Base-by-base conservation (phyloP, 1,140 invertebrate species). In the Himalopsyche phryganea region DNA sequence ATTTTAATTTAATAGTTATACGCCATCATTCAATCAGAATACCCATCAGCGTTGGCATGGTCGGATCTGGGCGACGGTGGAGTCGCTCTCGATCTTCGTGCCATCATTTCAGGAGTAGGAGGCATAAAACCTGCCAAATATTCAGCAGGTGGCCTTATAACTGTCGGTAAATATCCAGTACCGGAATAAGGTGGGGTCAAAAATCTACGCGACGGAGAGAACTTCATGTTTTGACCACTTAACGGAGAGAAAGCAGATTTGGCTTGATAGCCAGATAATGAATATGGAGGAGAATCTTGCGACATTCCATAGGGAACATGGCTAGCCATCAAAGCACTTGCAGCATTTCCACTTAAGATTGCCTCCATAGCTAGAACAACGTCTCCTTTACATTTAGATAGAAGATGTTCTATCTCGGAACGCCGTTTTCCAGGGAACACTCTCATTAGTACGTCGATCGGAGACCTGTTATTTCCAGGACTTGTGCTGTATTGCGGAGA, bases 281-380 rank as follows among this genome's bases (percentile, higher is more conserved):
- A 59, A 42, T 76, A 76, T 0, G 70, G 69, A 0, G 72, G 71
- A 1, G 75, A 74, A 38, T 76, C 73, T 20, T 74, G 73, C 0
- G 70, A 70, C 33, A 76, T 46, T 1, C 47, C 52, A 58, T 77
- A 75, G 0, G 61, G 32, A 4, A 45, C 28, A 28, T 57, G 52
- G 35, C 55, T 54, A 38, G 40, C 44, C 28, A 64, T 48, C 0
- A 71, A 60, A 15, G 65, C 50, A 20, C 70, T 69, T 2, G 73
- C 71, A 14, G 75, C 69, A 36, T 81, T 79, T 36, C 85, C 85
- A 65, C 85, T 85, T 11, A 92, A 79, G 80, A 93, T 83, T 44
- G 90, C 84, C 69, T 96, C 92, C 82, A 96, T 95, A 1, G 92
- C 91, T 64, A 91, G 87, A 0, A 95, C 84, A 0, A 94, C 88